Percentiles rank a stretch among this genome's conserved stretches.
Conservation (phyloP, 2,113 vertebrate genomes). For the Eonycteris spelaea region DNA sequence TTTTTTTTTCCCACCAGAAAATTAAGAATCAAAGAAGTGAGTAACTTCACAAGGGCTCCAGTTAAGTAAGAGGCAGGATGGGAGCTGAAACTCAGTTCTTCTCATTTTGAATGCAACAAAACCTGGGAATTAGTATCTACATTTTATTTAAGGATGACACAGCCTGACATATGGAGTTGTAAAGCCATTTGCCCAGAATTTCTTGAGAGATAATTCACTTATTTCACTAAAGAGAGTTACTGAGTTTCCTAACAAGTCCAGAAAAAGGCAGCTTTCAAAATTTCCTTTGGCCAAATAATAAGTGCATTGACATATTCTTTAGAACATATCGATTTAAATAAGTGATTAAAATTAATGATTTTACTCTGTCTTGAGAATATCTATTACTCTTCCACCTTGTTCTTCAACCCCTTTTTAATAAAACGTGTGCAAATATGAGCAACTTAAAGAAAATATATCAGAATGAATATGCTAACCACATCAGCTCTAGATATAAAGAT, state of each 20-base stretch:
- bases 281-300: neutral
- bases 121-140: neutral
- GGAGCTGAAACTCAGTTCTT: neutral
- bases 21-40: conserved; percentile 20
- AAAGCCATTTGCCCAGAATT: neutral
- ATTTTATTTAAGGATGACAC: neutral
- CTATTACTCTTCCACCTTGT: neutral
- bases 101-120: neutral
- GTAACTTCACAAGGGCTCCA: neutral
- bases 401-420: conserved; percentile 20
- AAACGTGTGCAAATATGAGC: neutral
- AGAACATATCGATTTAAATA: conserved; percentile 32
- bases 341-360: conserved; percentile 15
- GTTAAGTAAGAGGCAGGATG: neutral
- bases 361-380: neutral
- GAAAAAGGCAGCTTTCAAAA: conserved; percentile 26
- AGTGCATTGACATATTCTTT: neutral
- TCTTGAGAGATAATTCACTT: conserved; percentile 11
- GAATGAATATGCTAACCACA: conserved; percentile 5
- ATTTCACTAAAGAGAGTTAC: neutral
- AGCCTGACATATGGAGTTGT: neutral
- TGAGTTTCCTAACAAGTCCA: neutral
- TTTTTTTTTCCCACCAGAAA: neutral
- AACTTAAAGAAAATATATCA: neutral
- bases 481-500: neutral